Percentiles rank a stretch among this genome's conserved stretches.
Evolutionary conservation across 2,888 invertebrate species (phyloP).

Genomic region (Pogonocherus hispidulus): DNA sequence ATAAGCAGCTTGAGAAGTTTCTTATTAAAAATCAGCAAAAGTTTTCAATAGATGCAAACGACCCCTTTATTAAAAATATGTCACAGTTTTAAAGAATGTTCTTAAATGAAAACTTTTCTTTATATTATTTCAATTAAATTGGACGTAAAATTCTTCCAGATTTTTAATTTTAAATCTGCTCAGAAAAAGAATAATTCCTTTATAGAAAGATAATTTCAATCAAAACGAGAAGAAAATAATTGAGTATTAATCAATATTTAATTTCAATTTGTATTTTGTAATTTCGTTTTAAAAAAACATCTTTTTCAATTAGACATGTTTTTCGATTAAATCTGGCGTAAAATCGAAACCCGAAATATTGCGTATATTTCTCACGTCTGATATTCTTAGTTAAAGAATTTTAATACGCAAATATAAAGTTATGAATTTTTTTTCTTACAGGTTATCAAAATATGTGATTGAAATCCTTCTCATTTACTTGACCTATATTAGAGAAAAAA

Average conservation of each 20-base stretch:
- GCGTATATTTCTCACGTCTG: not conserved
- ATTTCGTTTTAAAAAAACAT: no score
- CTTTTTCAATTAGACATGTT: no score
- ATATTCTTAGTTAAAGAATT: not conserved
- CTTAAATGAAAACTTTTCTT: slow-evolving; percentile 53
- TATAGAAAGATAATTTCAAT: slow-evolving; percentile 46
- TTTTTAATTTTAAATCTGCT: slow-evolving; percentile 47
- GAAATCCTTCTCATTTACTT: no score
- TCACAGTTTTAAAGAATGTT: slow-evolving; percentile 56
- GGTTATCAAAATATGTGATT: not conserved
- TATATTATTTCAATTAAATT: slow-evolving; percentile 56
- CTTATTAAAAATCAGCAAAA: slow-evolving; percentile 35
- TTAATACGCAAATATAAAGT: not conserved
- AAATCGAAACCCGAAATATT: not conserved
- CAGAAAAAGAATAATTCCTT: slow-evolving; percentile 30
- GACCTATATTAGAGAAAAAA: not conserved
- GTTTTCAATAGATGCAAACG: slow-evolving; percentile 43
- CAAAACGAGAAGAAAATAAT: slow-evolving; percentile 12
- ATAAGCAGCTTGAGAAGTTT: slow-evolving; percentile 16
- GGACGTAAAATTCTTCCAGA: slow-evolving; percentile 54
- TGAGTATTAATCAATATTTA: slow-evolving; percentile 16
- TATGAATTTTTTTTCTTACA: not conserved
- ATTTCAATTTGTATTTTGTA: not conserved
- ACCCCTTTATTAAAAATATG: slow-evolving; percentile 59
- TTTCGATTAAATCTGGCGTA: no score